Evolutionary conservation across 2,797 vertebrate genomes (phyloP).

Genomic region (Harpagifer antarcticus): DNA sequence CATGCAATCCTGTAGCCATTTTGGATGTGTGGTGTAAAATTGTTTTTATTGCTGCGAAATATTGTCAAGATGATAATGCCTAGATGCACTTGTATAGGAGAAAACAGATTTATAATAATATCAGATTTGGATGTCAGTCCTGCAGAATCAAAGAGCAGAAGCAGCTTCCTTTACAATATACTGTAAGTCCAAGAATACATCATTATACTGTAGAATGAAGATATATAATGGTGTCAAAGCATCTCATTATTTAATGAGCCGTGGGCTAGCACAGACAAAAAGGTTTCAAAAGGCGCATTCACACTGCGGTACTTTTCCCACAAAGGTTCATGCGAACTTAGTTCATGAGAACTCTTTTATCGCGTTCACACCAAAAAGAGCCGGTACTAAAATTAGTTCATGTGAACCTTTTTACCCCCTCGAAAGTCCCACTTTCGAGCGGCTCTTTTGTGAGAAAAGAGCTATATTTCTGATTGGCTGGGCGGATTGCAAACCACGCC

Average conservation of each 20-base stretch:
- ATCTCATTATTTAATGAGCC: background rate
- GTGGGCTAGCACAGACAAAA: background rate
- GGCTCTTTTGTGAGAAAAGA: too few relatives aligned
- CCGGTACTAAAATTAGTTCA: too few relatives aligned
- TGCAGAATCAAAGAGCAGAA: conserved; percentile 1
- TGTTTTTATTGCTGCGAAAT: background rate
- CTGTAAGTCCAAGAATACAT: background rate
- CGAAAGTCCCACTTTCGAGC: too few relatives aligned
- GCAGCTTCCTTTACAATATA: background rate
- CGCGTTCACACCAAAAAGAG: too few relatives aligned
- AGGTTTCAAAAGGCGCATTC: too few relatives aligned
- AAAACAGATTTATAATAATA: conserved; percentile 1
- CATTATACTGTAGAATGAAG: background rate
- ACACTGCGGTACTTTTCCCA: too few relatives aligned
- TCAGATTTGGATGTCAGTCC: conserved; percentile 2
- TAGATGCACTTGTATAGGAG: background rate
- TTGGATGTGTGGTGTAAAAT: background rate
- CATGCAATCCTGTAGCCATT: background rate
- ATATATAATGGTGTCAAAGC: background rate
- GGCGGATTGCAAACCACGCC: too few relatives aligned
- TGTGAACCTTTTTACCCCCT: too few relatives aligned
- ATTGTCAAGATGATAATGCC: background rate
- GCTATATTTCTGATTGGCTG: too few relatives aligned
- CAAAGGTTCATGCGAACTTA: too few relatives aligned
- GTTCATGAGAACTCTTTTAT: too few relatives aligned